Percentiles rank a stretch among this genome's conserved stretches.
phyloP scores from a whole-genome alignment of 1,140 invertebrate genomes.

The Chironomus tepperi region DNA sequence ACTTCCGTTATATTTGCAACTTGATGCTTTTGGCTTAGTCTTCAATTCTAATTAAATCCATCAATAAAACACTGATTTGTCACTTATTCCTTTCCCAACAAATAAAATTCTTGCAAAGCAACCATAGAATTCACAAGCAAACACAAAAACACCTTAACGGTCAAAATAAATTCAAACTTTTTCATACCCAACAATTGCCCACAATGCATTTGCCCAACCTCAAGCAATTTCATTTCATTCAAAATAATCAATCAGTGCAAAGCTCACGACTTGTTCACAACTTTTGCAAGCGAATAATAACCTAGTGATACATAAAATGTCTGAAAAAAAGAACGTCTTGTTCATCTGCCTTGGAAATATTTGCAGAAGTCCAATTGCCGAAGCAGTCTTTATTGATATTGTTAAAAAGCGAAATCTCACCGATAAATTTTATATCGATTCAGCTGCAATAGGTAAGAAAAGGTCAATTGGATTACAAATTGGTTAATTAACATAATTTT shows the following conservation, averaged over 20 bases:
- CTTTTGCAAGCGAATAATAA: not conserved
- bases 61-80: too few relatives aligned
- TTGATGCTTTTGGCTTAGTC: too few relatives aligned
- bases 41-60: too few relatives aligned
- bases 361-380: slow-evolving; percentile 90
- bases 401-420: slow-evolving; percentile 51
- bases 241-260: not conserved
- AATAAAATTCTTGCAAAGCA: too few relatives aligned
- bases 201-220: too few relatives aligned
- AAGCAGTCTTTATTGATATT: slow-evolving; percentile 74
- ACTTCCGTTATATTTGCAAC: too few relatives aligned
- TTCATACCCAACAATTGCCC: too few relatives aligned
- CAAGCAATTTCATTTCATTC: too few relatives aligned
- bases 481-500: not conserved
- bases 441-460: slow-evolving; percentile 64
- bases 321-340: not conserved
- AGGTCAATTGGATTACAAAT: not conserved
- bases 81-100: too few relatives aligned
- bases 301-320: not conserved
- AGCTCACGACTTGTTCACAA: too few relatives aligned
- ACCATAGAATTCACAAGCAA: too few relatives aligned
- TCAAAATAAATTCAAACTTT: not conserved
- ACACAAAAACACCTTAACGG: not conserved
- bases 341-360: slow-evolving; percentile 62
- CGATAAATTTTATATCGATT: slow-evolving; percentile 74